These are phyloP conservation scores for Galagoides demidoff DNA, from an alignment of 2,797 vertebrate species.

Conservation along the genomic window DNA sequence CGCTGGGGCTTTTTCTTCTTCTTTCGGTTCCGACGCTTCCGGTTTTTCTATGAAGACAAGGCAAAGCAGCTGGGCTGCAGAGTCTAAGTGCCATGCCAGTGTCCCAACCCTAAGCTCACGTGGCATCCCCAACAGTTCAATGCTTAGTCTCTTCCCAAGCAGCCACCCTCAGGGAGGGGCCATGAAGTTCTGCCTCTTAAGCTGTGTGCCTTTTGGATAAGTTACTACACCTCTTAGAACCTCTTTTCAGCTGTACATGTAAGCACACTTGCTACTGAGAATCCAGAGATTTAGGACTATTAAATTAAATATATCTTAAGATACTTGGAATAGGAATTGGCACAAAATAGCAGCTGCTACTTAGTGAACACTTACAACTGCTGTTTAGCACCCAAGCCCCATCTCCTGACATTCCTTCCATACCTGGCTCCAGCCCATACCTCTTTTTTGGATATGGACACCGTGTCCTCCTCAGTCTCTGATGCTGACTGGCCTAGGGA, in stretches of 20 bases:
- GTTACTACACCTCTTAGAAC: background rate
- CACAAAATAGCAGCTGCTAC: background rate
- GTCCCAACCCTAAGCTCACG: background rate
- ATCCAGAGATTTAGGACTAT: background rate
- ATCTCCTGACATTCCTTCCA: background rate
- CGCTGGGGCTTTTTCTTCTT: constrained; percentile 93
- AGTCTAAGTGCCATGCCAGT: background rate
- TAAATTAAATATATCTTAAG: background rate
- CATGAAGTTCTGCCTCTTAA: background rate
- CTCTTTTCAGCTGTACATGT: background rate
- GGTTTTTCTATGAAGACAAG: constrained; percentile 90
- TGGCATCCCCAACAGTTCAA: background rate
- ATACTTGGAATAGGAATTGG: background rate
- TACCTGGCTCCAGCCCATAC: constrained; percentile 79
- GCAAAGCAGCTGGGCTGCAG: background rate
- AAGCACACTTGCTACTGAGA: background rate
- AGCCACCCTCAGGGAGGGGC: background rate
- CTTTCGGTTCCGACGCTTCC: constrained; percentile 93
- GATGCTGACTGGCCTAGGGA: constrained; percentile 87
- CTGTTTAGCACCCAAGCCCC: background rate
- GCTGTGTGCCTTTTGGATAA: background rate
- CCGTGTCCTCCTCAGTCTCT: constrained; percentile 91
- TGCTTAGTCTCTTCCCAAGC: background rate
- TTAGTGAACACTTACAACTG: background rate
- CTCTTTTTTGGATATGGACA: constrained; percentile 92